Evolutionary conservation across 1,140 invertebrate species (phyloP), one percentile per base, ranked within the genome.

Genomic region (Sipha flava): DNA sequence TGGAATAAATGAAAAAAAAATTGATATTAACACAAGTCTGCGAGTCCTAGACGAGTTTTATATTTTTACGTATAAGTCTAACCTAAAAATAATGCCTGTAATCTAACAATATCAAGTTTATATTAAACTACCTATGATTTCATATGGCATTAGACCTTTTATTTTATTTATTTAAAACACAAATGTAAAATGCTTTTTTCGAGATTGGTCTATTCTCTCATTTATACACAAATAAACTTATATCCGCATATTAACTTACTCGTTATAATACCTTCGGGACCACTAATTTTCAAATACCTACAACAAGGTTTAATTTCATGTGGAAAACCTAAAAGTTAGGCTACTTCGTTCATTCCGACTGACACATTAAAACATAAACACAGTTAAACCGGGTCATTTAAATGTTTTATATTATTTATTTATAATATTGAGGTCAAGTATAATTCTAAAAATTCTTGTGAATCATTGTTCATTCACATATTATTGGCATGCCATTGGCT

Each of bases 261-360:
- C 34, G 34, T 77, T 77, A 59, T 37, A 43, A 77, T 77, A 40
- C 73, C 34, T 37, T 40, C 43, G 73, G 73, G 52, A 57, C 26
- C 34, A 23, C 52, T 77, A 59, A 77, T 77, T 54, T 75, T 37
- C n/a, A 77, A 59, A 77, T 77, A 43, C 29, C 34, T 37, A 31
- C 34, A 16, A 43, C 7, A 4, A 52, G 52, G 52, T 59, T 47
- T 73, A 77, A 77, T 77, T 59, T 70, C 26, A 26, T 70, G 5
- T 16, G 26, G 29, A 40, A 29, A 70, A n/a, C 21, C 37, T 66
- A 66, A 66, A 21, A 43, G 64, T 43, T 66, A 43, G 21, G 34
- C 64, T 12, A 43, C 34, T 66, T 66, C 43, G 26, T 40, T 40
- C 21, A 23, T 43, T 66, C 12, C 21, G 16, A 43, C 2, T 34